Base-by-base conservation (phyloP, 2,888 invertebrate genomes). In the Yponomeuta sedellus region DNA sequence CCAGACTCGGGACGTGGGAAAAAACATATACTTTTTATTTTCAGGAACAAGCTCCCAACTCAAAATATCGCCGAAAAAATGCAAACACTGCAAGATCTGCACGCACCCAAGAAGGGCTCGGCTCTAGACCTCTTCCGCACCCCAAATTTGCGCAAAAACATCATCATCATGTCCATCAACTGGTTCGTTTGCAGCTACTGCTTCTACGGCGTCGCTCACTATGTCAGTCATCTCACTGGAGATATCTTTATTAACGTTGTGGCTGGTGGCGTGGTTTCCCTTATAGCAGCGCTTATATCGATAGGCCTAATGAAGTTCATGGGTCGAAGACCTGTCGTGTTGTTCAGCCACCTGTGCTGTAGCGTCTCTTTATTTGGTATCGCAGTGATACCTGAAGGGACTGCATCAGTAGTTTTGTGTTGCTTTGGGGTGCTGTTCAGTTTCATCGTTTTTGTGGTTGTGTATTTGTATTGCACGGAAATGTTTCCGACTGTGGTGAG, bases 401-500 rank as follows among this genome's bases (percentile, higher is more conserved):
- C 74, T 0, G 77, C 77, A 1, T 92, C 92, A 64, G 91, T 95
- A 0, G 78, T 93, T 19, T 92, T 95, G 62, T 95, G 96, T 10
- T 93, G 94, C 69, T 78, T 95, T 61, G 96, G 96, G 0, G 95
- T 96, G 68, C 94, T 97, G 65, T 94, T 96, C 34, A 94, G 96
- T 77, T 95, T 97, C 39, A 93, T 96, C 16, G 94, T 95, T 1
- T 98, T 97, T 77, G 95, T 97, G 0, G 94, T 96, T 25, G 95
- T 95, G 12, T 98, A 97, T 81, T 92, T 98, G 59, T 97, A 96
- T 83, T 95, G 96, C 56, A 95, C 96, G 0, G 98, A 98, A 83
- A 79, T 97, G 65, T 97, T 97, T 75, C 98, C 98, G 0, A 98
- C 98, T 0, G 95, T 97, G 2, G 94, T 97, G 1, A 91, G 98